A percentile compares a stretch with the other conserved stretches of the same genome.
phyloP scores from a whole-genome alignment of 2,888 invertebrate species.

The Watsonalla cultraria region DNA sequence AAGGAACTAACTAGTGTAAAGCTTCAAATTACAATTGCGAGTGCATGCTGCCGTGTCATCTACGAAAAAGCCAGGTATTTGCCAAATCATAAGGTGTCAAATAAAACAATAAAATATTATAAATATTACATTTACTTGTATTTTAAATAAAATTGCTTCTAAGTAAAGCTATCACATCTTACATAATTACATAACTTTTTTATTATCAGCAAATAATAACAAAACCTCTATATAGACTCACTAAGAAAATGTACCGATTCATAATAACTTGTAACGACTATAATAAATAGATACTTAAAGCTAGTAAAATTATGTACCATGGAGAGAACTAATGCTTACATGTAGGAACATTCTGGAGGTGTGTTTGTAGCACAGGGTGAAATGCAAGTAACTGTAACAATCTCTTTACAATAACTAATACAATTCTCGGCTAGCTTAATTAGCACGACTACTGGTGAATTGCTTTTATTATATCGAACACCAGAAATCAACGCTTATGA shows the following conservation, averaged over 20 bases:
- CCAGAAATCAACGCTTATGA: conserved; percentile 16
- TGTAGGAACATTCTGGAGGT: conserved; percentile 61
- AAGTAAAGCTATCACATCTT: conserved; percentile 77
- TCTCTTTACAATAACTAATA: conserved; percentile 36
- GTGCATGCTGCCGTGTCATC: conserved; percentile 47
- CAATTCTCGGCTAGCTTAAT: conserved; percentile 43
- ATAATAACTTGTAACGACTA: conserved; percentile 41
- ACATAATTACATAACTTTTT: conserved; percentile 48
- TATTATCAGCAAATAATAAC: conserved; percentile 68
- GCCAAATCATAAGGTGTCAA: conserved; percentile 53
- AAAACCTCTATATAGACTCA: conserved; percentile 62
- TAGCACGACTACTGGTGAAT: conserved; percentile 10
- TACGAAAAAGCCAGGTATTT: conserved; percentile 38
- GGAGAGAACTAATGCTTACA: conserved; percentile 43
- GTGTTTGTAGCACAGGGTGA: conserved; percentile 41
- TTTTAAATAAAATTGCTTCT: conserved; percentile 72
- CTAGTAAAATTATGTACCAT: conserved; percentile 37
- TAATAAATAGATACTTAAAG: conserved; percentile 62
- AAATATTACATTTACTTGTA: conserved; percentile 67
- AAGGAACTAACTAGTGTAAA: conserved; percentile 13
- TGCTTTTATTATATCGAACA: conserved; percentile 11
- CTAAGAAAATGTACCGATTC: conserved; percentile 48
- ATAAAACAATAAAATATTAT: conserved; percentile 60
- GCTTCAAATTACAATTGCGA: conserved; percentile 6
- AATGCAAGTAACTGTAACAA: conserved; percentile 40